Percentiles rank a stretch among this genome's conserved stretches.
These are phyloP conservation scores for Diphyllodes magnificus DNA, from an alignment of 2,113 vertebrate genomes.

Conservation along the genomic window DNA sequence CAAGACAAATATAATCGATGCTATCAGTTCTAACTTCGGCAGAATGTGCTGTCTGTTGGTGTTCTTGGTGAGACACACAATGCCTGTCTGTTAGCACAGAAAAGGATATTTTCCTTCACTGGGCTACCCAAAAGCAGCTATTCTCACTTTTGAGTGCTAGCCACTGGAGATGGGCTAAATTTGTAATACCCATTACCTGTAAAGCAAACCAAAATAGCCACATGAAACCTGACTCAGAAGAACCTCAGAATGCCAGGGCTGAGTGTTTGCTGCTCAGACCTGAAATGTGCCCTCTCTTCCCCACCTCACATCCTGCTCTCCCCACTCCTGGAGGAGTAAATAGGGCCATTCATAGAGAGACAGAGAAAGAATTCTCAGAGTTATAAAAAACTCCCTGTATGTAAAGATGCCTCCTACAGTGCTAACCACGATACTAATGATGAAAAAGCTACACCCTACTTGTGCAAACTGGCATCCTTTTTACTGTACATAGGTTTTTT, in stretches of 20 bases:
- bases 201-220: neutral
- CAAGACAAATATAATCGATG: neutral
- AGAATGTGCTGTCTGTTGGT: neutral
- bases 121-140: neutral
- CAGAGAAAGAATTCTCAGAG: conserved; percentile 9
- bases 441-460: neutral
- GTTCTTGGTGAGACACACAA: neutral
- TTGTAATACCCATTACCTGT: neutral
- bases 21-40: neutral
- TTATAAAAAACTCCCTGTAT: conserved; percentile 8
- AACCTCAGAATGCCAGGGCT: neutral
- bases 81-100: neutral
- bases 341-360: conserved; percentile 24
- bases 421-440: neutral
- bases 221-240: neutral
- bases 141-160: neutral
- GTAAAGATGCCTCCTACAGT: conserved; percentile 36
- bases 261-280: neutral
- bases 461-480: neutral
- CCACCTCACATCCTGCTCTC: neutral
- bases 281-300: neutral
- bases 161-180: neutral
- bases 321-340: neutral
- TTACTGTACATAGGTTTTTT: neutral
- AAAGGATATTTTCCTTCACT: neutral